Evolutionary conservation across 2,113 vertebrate genomes (phyloP).

Genomic region (Lates calcarifer): DNA sequence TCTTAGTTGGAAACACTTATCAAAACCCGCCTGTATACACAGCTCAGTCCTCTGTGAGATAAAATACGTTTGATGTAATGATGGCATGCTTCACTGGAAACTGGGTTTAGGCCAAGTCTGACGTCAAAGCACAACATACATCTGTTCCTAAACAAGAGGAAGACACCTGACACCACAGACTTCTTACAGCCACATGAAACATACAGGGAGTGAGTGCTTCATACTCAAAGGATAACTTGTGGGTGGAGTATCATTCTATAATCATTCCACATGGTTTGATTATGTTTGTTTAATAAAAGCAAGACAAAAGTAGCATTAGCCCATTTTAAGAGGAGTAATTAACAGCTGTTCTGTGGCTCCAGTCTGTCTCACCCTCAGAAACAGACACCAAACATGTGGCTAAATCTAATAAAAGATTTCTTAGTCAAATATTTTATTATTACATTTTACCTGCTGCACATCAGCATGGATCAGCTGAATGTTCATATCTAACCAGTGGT

Average conservation of each 20-base stretch:
- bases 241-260: neutral
- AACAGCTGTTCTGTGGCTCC: slow-evolving; percentile 37
- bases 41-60: neutral
- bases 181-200: neutral
- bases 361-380: neutral
- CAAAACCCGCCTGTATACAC: too few species aligned
- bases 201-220: neutral
- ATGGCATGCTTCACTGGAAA: too few species aligned
- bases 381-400: too few species aligned
- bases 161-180: too few species aligned
- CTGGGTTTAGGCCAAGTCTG: neutral
- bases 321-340: slow-evolving; percentile 6
- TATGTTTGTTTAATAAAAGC: neutral
- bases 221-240: neutral
- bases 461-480: too few species aligned
- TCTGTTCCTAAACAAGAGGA: too few species aligned
- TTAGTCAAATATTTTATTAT: too few species aligned
- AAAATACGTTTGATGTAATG: neutral
- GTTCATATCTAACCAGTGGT: too few species aligned
- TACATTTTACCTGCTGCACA: too few species aligned
- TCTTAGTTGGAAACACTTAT: too few species aligned
- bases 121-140: neutral
- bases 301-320: neutral
- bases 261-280: neutral
- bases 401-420: too few species aligned